Evolutionary conservation across 2,797 vertebrate species (phyloP), one percentile per base, ranked within the genome.

Genomic region (Clarias pachynema): DNA sequence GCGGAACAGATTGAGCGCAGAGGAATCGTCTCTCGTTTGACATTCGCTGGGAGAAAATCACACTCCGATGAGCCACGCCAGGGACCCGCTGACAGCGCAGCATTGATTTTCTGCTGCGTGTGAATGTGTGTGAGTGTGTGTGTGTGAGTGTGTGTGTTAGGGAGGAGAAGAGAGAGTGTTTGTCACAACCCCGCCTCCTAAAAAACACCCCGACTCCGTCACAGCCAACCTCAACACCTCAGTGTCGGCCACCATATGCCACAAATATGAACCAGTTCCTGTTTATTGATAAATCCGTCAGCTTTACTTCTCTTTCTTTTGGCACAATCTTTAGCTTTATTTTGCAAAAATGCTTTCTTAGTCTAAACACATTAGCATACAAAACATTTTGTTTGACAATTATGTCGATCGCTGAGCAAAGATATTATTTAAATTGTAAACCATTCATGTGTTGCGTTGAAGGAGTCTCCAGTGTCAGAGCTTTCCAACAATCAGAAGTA

Each of bases 31-130:
- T 88, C 94, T 84, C 93, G 92, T 96, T 94, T 94, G 93, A 93
- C 93, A 92, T 93, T 94, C 84, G 78, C 96, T 79, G 95, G 95
- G 95, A 96, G 95, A 97, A 93, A 97, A 96, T 97, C 96, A 95
- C 96, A 93, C 92, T 93, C 95, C 94, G 90, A 91, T 94, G 93
- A 96, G 95, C 95, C 95, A 94, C 94, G 95, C 95, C 95, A 95
- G 93, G 93, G 94, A 96, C 94, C 90, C 90, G 94, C 91, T 96
- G 95, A 96, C 96, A 96, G 95, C 91, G 85, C 86, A 86, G 89
- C 94, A 92, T 94, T 92, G 95, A 85, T 89, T 87, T 84, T 77
- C 88, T 89, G 26, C 57, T 44, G 56, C 26, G 74, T 79, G 66
- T 63, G 66, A 72, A 85, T 22, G 22, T 49, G 49, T 31, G n/a